Percentiles rank a stretch among this genome's conserved stretches.
Evolutionary conservation across 2,113 vertebrate species (phyloP).

Genomic region (Hyperopisus bebe): DNA sequence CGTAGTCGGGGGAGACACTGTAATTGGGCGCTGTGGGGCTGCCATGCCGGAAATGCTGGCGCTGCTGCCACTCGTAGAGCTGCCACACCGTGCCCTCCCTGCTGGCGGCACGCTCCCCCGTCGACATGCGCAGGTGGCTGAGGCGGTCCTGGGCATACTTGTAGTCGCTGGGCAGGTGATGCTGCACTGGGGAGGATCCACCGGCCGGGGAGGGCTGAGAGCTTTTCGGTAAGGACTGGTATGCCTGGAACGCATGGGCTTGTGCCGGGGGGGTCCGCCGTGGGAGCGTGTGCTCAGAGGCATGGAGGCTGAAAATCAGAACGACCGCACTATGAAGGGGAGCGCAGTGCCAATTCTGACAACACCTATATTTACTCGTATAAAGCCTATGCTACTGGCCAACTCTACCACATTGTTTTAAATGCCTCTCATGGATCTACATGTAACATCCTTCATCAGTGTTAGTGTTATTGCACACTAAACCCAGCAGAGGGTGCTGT

Average conservation of each 20-base stretch:
- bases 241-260: conserved; percentile 65
- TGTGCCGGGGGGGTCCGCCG: conserved; percentile 73
- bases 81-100: conserved; percentile 97
- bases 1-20: conserved; percentile 70
- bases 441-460: background rate
- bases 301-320: conserved; percentile 54
- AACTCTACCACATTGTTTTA: background rate
- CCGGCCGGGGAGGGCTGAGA: conserved; percentile 65
- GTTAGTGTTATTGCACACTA: background rate
- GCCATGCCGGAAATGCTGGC: conserved; percentile 93
- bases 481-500: background rate
- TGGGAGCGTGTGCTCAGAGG: conserved; percentile 71
- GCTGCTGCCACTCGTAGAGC: conserved; percentile 96
- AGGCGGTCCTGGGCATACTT: conserved; percentile 94
- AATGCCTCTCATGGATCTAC: background rate
- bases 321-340: background rate
- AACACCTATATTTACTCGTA: background rate
- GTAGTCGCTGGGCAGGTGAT: conserved; percentile 88
- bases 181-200: conserved; percentile 67
- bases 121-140: conserved; percentile 94
- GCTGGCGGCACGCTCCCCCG: conserved; percentile 81
- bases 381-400: background rate
- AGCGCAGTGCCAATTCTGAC: background rate
- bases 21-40: conserved; percentile 83
- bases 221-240: conserved; percentile 87